phyloP scores from a whole-genome alignment of 2,888 invertebrate genomes.

The Vanessa cardui region DNA sequence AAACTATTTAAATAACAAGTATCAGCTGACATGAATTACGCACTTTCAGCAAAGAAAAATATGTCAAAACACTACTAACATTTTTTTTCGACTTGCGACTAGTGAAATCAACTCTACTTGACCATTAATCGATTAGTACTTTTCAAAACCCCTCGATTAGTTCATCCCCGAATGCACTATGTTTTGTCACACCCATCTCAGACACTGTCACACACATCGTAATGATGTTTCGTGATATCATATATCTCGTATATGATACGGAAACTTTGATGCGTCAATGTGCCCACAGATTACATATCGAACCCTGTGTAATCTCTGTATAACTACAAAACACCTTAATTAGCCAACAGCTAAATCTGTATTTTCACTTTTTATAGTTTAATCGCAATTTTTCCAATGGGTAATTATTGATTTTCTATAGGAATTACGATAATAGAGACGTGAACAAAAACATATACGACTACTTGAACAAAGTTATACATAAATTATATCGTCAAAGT shows the following conservation, averaged over 20 bases:
- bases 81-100: conserved; percentile 81
- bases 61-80: conserved; percentile 84
- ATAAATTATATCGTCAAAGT: neutral
- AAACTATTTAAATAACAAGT: conserved; percentile 68
- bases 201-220: conserved; percentile 55
- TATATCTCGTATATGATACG: conserved; percentile 73
- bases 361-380: conserved; percentile 53
- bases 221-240: conserved; percentile 58
- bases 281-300: conserved; percentile 47
- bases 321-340: conserved; percentile 63
- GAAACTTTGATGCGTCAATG: conserved; percentile 49
- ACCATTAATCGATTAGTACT: conserved; percentile 79
- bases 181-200: conserved; percentile 74
- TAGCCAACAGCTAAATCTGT: conserved; percentile 72
- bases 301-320: conserved; percentile 56
- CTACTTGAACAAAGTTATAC: neutral
- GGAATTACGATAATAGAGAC: conserved; percentile 40
- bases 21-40: conserved; percentile 83
- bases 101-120: conserved; percentile 84
- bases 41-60: conserved; percentile 84
- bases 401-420: conserved; percentile 25
- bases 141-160: conserved; percentile 73
- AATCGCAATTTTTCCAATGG: conserved; percentile 59
- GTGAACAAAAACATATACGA: conserved; percentile 25
- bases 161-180: conserved; percentile 79